These are phyloP conservation scores for Zaprionus ghesquierei DNA, from an alignment of 1,140 invertebrate species.

Conservation along the genomic window DNA sequence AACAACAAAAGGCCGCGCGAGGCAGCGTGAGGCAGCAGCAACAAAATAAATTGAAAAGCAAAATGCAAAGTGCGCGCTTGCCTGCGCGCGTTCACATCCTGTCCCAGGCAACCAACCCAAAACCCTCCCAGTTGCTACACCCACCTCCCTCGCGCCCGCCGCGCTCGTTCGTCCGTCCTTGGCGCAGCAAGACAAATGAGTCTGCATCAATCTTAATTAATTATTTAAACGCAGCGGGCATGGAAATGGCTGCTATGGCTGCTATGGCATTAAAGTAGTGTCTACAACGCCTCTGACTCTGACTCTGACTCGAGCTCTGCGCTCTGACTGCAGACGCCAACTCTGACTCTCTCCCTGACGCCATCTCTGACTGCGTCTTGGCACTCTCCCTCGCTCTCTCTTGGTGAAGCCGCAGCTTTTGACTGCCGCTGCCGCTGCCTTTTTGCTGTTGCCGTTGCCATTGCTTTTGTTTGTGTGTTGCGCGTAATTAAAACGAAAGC, in stretches of 20 bases:
- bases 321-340: not conserved
- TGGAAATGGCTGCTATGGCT: conserved; percentile 71
- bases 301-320: not conserved
- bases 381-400: not conserved
- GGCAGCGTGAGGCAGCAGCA: too few relatives aligned
- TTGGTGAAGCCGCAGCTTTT: conserved; percentile 37
- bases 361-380: not conserved
- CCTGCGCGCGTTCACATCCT: conserved; percentile 25
- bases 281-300: conserved; percentile 18
- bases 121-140: not conserved
- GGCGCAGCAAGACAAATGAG: conserved; percentile 76
- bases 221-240: conserved; percentile 80
- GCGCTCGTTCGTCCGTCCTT: conserved; percentile 50
- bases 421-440: conserved; percentile 42
- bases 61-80: conserved; percentile 70
- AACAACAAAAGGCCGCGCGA: conserved; percentile 22
- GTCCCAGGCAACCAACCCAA: not conserved
- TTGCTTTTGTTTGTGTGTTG: conserved; percentile 58
- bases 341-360: not conserved
- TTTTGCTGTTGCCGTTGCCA: conserved; percentile 34
- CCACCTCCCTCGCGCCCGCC: not conserved
- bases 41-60: conserved; percentile 76
- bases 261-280: conserved; percentile 62
- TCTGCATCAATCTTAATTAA: conserved; percentile 82
- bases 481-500: conserved; percentile 80